phyloP scores from a whole-genome alignment of 1,140 invertebrate species.

The honey bee (Apis mellifera) region DNA sequence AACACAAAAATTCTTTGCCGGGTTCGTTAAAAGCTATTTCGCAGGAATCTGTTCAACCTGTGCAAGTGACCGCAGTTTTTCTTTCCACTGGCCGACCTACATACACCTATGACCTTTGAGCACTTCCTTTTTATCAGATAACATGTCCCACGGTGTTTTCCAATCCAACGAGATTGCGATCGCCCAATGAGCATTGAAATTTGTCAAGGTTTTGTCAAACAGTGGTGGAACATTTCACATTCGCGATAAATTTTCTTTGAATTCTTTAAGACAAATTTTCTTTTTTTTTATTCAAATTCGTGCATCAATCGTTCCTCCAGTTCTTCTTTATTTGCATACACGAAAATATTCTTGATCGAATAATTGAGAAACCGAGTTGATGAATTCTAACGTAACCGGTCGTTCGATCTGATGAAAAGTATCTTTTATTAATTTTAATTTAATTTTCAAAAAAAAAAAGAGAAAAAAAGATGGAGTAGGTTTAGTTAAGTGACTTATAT shows the following conservation, averaged over 20 bases:
- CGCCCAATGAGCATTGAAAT: background rate
- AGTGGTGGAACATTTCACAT: no score
- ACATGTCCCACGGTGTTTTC: background rate
- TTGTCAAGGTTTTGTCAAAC: background rate
- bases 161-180: background rate
- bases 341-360: no score
- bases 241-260: background rate
- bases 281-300: no score
- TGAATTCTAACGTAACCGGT: no score
- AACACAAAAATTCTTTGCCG: background rate
- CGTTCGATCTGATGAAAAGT: no score
- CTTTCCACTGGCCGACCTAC: background rate
- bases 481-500: no score
- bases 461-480: no score
- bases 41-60: background rate
- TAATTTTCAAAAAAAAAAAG: no score
- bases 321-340: no score
- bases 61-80: background rate
- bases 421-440: no score
- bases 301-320: no score
- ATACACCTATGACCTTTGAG: conserved; percentile 9
- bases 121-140: conserved; percentile 1
- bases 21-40: background rate
- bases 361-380: no score
- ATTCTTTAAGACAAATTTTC: background rate